Base-by-base conservation (phyloP, 2,113 vertebrate species). In the Prunella himalayana region DNA sequence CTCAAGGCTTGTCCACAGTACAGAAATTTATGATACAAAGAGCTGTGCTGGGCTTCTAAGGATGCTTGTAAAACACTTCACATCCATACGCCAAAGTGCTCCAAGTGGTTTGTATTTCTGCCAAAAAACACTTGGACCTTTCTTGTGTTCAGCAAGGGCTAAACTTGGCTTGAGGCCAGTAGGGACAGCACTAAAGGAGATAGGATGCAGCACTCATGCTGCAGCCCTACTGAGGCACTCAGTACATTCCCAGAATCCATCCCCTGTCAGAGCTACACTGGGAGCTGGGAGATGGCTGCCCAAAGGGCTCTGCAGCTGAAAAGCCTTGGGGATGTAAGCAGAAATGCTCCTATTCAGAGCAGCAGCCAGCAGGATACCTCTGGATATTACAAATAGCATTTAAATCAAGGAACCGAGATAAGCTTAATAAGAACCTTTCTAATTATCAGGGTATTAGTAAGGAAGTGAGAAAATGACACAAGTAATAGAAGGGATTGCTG, bases 1-100 rank as follows among this genome's bases (percentile, higher is more conserved):
- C 86, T 88, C 47, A 84, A 92, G 72, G 28, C 90, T 78, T 92
- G 82, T 93, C 72, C 86, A 93, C 57, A 20, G 72, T 65, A 78
- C 47, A 81, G 71, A 96, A 93, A 94, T 96, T 96, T 96, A 94
- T 39, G 82, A 79, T 82, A 96, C 90, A 92, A 86, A 72, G 88
- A 93, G 86, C 92, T 68, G 60, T 33, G 79, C 90, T 2, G 79
- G 88, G 28, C 90, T 96, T 83, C 94, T 95, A 84, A 94, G 80
- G 77, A 90, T 90, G 93, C 96, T 96, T 96, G 93, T 96, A 96
- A 96, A 97, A 96, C 93, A 95, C 92, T 96, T 96, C 96, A 96
- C 92, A 95, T 95, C 94, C 96, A 90, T 86, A 96, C 9, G 77
- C 92, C 92, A 68, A 97, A 96, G 95, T 92, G 96, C 93, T 93